These are phyloP conservation scores for Hemibagrus wyckioides DNA, from an alignment of 2,113 vertebrate genomes.

Conservation along the genomic window DNA sequence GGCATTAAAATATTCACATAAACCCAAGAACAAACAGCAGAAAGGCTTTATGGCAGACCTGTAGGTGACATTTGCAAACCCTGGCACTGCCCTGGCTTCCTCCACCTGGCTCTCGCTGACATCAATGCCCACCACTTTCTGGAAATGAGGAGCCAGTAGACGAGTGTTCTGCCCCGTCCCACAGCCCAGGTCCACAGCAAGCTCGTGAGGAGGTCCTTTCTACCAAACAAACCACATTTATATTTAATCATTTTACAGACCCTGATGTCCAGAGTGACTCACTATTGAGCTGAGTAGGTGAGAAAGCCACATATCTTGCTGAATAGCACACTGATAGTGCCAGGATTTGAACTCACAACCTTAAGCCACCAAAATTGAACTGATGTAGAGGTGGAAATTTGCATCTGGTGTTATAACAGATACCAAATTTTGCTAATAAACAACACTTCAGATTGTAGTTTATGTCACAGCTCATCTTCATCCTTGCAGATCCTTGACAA, in stretches of 20 bases:
- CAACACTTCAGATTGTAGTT: too few relatives aligned
- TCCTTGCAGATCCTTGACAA: too few relatives aligned
- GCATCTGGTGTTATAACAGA: too few relatives aligned
- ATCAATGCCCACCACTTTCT: constrained; percentile 70
- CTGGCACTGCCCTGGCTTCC: constrained; percentile 61
- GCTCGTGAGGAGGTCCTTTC: constrained; percentile 65
- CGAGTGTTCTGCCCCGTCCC: constrained; percentile 71
- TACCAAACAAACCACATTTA: constrained; percentile 32
- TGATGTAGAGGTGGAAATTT: too few relatives aligned
- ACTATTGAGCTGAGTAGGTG: not conserved
- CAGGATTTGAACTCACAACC: not conserved
- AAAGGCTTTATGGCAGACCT: constrained; percentile 62
- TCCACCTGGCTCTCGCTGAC: constrained; percentile 70
- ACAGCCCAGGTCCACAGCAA: constrained; percentile 76
- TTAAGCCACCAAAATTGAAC: too few relatives aligned
- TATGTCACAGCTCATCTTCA: too few relatives aligned
- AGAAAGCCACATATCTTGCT: not conserved
- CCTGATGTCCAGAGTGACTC: not conserved
- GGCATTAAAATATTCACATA: too few relatives aligned
- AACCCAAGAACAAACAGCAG: not conserved
- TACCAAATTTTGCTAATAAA: too few relatives aligned
- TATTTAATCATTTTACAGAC: not conserved
- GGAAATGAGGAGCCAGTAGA: constrained; percentile 65
- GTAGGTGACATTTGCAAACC: constrained; percentile 71
- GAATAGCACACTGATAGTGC: not conserved